These are phyloP conservation scores for Craniophora ligustri DNA, from an alignment of 2,888 invertebrate genomes.

Conservation along the genomic window DNA sequence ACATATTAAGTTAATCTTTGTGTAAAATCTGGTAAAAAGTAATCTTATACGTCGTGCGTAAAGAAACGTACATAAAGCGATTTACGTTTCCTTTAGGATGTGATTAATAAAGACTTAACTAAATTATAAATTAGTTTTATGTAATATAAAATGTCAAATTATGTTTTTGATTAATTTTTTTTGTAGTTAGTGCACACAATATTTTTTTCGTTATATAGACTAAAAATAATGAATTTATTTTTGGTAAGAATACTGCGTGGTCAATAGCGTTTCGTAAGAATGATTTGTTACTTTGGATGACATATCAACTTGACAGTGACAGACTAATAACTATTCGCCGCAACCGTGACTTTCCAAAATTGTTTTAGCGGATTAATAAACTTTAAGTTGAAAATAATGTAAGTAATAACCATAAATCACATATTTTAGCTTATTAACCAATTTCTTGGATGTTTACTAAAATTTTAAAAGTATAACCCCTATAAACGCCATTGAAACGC, in stretches of 20 bases:
- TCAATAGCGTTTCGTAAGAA: conserved; percentile 34
- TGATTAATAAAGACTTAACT: too few relatives aligned
- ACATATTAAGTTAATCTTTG: too few relatives aligned
- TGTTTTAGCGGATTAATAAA: conserved; percentile 39
- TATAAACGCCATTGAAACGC: conserved; percentile 36
- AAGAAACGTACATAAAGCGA: too few relatives aligned
- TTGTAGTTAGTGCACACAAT: too few relatives aligned
- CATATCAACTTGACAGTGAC: conserved; percentile 43
- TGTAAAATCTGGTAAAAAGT: too few relatives aligned
- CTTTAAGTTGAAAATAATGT: conserved; percentile 46
- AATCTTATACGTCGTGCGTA: too few relatives aligned
- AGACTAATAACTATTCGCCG: conserved; percentile 50
- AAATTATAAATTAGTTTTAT: too few relatives aligned
- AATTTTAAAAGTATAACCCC: conserved; percentile 15
- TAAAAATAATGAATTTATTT: neutral
- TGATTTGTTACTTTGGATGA: conserved; percentile 48
- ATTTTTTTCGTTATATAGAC: too few relatives aligned
- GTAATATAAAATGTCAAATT: too few relatives aligned
- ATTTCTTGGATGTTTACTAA: neutral
- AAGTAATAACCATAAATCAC: conserved; percentile 41
- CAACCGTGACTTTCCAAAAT: conserved; percentile 79
- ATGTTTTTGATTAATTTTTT: too few relatives aligned
- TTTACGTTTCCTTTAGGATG: too few relatives aligned
- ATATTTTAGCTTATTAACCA: neutral
- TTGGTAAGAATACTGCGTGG: conserved; percentile 8